Base-by-base conservation (phyloP, 2,888 invertebrate genomes). In the Colostygia pectinataria region DNA sequence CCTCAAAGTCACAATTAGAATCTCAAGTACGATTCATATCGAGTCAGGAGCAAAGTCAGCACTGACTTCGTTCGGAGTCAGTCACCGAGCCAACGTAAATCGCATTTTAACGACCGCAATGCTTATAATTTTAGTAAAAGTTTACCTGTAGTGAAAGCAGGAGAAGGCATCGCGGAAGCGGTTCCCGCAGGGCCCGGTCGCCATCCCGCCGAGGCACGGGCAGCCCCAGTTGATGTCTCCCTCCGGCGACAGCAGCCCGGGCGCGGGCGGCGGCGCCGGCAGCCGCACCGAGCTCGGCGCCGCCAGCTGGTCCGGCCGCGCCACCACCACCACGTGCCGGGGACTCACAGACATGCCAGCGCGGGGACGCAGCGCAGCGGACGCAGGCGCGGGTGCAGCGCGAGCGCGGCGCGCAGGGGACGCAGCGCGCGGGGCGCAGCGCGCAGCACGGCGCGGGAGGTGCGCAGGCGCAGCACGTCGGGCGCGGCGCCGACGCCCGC, bases 141-240 rank as follows among this genome's bases (percentile, higher is more conserved):
- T n/a, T n/a, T n/a, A 92, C 92, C 93, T 93, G 67, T 97, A 96
- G 78, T 98, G 98, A 79, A 98, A 98, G 83, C 99, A 99, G 20
- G 96, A 95, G 82, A 99, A 98, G 1, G 98, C 98, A 61, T 97
- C 96, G 29, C 98, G 91, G 84, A 99, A 99, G 79, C 97, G 95
- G 8, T 95, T 92, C 0, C 98, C 98, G 79, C 99, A 99, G 0
- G 99, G 98, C 0, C 99, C 98, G 0, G 97, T 97, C 3, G 98
- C 97, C 96, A 98, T 98, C n/a, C 98, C 98, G 8, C 98, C 98
- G 24, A 99, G 91, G 77, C 99, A 99, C 0, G 98, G 98, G 73
- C 99, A 99, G 75, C 95, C 95, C 98, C 98, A 99, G 87, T 99
- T 99, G 59, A 99, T 97, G 54, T 95, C 93, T 3, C 98, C 98